Evolutionary conservation across 23 tunicate genomes (phyloP).

Genomic region (Styela plicata): DNA sequence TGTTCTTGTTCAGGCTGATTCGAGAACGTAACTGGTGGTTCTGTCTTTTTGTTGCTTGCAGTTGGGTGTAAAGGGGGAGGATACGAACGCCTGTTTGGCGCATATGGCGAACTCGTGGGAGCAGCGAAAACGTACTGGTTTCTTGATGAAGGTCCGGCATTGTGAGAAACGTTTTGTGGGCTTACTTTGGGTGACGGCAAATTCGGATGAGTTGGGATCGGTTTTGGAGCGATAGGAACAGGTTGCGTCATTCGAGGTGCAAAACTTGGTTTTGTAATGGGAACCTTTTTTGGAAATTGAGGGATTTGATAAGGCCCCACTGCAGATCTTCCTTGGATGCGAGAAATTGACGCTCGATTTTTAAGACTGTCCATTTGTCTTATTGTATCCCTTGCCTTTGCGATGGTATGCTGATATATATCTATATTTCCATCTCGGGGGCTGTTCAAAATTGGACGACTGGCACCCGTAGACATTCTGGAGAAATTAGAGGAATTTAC

Average conservation of each 20-base stretch:
- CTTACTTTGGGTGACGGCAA: not conserved
- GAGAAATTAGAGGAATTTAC: not conserved
- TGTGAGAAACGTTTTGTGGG: not conserved
- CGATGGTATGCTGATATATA: slow-evolving; percentile 29
- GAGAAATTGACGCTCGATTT: too few species aligned
- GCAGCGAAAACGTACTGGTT: not conserved
- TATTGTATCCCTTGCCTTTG: slow-evolving; percentile 10
- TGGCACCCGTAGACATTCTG: not conserved
- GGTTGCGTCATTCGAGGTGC: not conserved
- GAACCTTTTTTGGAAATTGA: not conserved
- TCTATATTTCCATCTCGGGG: slow-evolving; percentile 17
- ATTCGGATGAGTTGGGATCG: not conserved
- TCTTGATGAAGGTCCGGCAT: not conserved
- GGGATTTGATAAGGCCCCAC: not conserved
- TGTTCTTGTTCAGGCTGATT: slow-evolving; percentile 23
- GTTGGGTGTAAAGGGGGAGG: not conserved
- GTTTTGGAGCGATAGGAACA: not conserved
- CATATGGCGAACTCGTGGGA: not conserved
- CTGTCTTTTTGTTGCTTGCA: not conserved
- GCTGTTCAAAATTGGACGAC: slow-evolving; percentile 1
- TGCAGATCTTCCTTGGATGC: not conserved
- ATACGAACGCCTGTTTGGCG: not conserved
- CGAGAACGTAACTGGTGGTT: not conserved
- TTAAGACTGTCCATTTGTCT: slow-evolving; percentile 16
- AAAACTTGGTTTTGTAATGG: not conserved